Evolutionary conservation across 2,888 invertebrate species (phyloP).

Genomic region (Drosophila limbata): DNA sequence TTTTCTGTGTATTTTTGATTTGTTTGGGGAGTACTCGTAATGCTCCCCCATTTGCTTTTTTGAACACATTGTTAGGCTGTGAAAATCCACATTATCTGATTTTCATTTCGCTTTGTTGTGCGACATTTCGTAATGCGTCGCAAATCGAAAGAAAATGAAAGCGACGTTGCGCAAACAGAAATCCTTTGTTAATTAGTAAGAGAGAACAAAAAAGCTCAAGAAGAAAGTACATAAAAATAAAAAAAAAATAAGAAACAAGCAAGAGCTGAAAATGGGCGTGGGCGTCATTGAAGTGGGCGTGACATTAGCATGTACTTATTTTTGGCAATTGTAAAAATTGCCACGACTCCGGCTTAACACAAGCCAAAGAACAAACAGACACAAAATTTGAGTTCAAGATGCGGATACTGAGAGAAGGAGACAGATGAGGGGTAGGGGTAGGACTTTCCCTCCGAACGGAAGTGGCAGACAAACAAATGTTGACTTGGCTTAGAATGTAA

Average conservation of each 20-base stretch:
- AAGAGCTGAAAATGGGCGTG: conserved; percentile 24
- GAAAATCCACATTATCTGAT: conserved; percentile 67
- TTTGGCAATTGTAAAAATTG: conserved; percentile 63
- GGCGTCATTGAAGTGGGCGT: conserved; percentile 30
- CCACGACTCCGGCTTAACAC: conserved; percentile 41
- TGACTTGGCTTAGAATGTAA: conserved; percentile 65
- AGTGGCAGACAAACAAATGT: conserved; percentile 62
- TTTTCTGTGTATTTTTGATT: conserved; percentile 54
- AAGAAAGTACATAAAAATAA: conserved; percentile 14
- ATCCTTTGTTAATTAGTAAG: conserved; percentile 74
- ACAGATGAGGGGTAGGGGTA: not conserved
- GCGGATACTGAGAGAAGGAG: not conserved
- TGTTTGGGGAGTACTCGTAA: not conserved
- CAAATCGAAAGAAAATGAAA: conserved; percentile 70
- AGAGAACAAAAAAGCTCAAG: conserved; percentile 18
- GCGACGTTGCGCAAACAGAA: conserved; percentile 63
- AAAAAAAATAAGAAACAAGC: conserved; percentile 3
- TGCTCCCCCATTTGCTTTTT: not conserved
- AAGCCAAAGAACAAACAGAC: conserved; percentile 56
- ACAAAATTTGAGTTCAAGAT: conserved; percentile 23
- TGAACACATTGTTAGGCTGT: conserved; percentile 31
- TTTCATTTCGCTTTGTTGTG: conserved; percentile 54
- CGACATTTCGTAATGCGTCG: conserved; percentile 73
- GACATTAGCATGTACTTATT: conserved; percentile 63
- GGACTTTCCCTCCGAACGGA: conserved; percentile 3